Conservation (phyloP, 2,797 vertebrate species). For the Miichthys miiuy region DNA sequence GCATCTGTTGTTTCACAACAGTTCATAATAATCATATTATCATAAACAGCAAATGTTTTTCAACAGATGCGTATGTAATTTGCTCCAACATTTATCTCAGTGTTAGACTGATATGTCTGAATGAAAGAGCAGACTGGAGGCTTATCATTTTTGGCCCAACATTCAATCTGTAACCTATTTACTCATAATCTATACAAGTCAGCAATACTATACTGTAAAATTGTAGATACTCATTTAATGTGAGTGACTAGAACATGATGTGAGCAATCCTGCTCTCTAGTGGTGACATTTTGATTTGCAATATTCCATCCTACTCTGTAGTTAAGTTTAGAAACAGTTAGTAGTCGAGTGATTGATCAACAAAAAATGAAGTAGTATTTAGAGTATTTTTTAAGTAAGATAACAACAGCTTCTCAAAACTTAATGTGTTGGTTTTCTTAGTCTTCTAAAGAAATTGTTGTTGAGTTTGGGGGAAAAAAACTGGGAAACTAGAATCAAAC, state of each 20-base stretch:
- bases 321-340: not conserved
- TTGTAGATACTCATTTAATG: not conserved
- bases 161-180: slow-evolving; percentile 1
- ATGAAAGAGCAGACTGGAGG: not conserved
- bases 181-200: not conserved
- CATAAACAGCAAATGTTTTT: not conserved
- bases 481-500: not conserved
- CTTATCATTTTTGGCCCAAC: not conserved
- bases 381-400: no score
- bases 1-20: not conserved
- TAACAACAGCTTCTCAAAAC: not conserved
- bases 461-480: no score
- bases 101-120: not conserved
- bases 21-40: not conserved
- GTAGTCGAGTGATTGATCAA: not conserved
- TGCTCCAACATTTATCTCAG: not conserved
- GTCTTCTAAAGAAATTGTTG: not conserved
- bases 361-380: not conserved
- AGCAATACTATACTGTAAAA: slow-evolving; percentile 2
- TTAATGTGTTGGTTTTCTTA: not conserved
- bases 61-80: slow-evolving; percentile 6
- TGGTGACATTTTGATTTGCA: slow-evolving; percentile 48
- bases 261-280: slow-evolving; percentile 74
- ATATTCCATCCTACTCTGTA: not conserved
- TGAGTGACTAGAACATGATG: slow-evolving; percentile 21